phyloP scores from a whole-genome alignment of 2,797 vertebrate species.

The Crocidura indochinensis region DNA sequence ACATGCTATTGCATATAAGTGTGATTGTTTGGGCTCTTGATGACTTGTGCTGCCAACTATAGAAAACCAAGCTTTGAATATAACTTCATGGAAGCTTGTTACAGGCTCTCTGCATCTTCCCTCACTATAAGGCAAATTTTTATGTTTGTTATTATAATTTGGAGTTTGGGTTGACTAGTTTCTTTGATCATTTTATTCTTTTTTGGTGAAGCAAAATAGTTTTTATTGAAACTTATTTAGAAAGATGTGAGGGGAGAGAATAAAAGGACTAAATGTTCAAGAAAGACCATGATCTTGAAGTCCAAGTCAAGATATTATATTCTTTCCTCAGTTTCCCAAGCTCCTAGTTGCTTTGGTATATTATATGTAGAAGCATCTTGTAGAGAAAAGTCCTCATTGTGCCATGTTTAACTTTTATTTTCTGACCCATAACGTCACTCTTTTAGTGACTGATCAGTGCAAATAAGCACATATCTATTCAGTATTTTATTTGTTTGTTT shows the following conservation, averaged over 20 bases:
- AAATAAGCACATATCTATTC: conserved; percentile 53
- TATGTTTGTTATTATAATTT: conserved; percentile 30
- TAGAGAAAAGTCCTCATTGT: neutral
- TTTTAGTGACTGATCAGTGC: conserved; percentile 54
- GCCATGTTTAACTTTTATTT: conserved; percentile 55
- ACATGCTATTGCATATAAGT: neutral
- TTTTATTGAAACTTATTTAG: too few relatives aligned
- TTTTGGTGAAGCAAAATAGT: neutral
- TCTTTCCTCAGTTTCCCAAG: conserved; percentile 13
- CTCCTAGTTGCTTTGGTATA: conserved; percentile 31
- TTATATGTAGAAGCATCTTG: neutral
- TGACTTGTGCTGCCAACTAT: neutral
- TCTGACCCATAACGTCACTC: conserved; percentile 42
- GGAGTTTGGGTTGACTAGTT: neutral
- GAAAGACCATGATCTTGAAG: too few relatives aligned
- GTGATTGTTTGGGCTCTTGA: neutral
- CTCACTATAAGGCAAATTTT: neutral
- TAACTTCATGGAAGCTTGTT: conserved; percentile 10
- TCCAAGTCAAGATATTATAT: neutral
- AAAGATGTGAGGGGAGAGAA: too few relatives aligned
- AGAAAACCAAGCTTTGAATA: conserved; percentile 14
- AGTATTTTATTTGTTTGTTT: neutral
- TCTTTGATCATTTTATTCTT: conserved; percentile 36
- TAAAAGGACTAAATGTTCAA: too few relatives aligned
- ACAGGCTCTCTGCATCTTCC: neutral